A percentile compares a stretch with the other conserved stretches of the same genome.
Conservation (phyloP, 2,888 invertebrate species). For the Idaea aversata region DNA sequence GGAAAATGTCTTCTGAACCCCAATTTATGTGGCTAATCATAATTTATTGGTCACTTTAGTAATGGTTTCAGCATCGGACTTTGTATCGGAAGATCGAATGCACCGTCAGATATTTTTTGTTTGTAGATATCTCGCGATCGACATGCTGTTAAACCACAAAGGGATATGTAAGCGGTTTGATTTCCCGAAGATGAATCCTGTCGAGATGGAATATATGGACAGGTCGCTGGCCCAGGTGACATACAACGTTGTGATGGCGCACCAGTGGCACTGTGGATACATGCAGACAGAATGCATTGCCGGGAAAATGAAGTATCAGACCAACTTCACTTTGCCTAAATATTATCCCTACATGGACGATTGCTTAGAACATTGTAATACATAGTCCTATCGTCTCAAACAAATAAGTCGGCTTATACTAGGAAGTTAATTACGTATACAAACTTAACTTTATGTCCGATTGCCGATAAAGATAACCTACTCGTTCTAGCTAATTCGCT, state of each 20-base stretch:
- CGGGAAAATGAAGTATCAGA: neutral
- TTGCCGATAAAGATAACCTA: conserved; percentile 1
- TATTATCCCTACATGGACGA: neutral
- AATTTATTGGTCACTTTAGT: conserved; percentile 6
- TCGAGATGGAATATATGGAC: conserved; percentile 46
- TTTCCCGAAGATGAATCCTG: conserved; percentile 44
- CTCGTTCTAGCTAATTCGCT: neutral
- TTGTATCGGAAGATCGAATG: conserved; percentile 1
- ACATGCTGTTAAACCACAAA: conserved; percentile 44
- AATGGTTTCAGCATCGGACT: conserved; percentile 7
- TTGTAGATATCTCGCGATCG: conserved; percentile 48
- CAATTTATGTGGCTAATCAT: neutral
- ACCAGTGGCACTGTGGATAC: conserved; percentile 41
- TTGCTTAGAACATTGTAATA: neutral
- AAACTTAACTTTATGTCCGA: neutral
- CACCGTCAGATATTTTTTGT: conserved; percentile 1
- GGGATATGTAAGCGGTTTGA: conserved; percentile 54
- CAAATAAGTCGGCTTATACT: neutral
- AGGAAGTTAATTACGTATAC: neutral
- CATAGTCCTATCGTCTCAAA: neutral
- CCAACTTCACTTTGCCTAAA: neutral
- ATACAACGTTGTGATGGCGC: conserved; percentile 36
- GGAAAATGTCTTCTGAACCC: conserved; percentile 1
- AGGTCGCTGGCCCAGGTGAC: conserved; percentile 34
- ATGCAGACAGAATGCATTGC: conserved; percentile 24